Conservation (phyloP, 2,113 vertebrate genomes). For the Eira barbara region DNA sequence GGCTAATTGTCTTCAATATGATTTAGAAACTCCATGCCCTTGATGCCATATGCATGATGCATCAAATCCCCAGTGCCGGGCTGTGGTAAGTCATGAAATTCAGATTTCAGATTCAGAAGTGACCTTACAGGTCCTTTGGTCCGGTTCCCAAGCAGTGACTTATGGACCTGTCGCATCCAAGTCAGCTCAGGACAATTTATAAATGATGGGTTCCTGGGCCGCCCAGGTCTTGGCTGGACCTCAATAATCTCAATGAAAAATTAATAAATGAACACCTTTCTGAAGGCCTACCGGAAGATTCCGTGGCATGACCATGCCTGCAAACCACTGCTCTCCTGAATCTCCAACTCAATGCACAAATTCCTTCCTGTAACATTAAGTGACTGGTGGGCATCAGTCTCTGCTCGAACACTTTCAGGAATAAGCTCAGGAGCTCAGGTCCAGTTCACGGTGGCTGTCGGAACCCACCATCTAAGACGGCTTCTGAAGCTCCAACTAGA, state of each 20-base stretch:
- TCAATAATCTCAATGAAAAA: slow-evolving; percentile 9
- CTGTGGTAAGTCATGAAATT: neutral
- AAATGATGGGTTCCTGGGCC: neutral
- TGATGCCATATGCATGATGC: neutral
- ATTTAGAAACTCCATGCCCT: slow-evolving; percentile 45
- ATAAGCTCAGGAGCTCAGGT: neutral
- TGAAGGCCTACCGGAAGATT: neutral
- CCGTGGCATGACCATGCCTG: neutral
- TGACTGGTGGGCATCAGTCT: neutral
- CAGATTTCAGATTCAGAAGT: neutral
- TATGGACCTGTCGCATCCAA: neutral
- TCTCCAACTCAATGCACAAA: neutral
- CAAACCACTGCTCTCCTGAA: neutral
- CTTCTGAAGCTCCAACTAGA: neutral
- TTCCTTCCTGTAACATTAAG: neutral
- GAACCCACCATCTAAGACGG: neutral
- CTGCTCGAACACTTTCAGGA: neutral
- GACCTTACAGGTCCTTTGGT: neutral
- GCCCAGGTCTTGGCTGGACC: neutral
- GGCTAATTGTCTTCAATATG: slow-evolving; percentile 44
- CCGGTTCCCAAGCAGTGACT: neutral
- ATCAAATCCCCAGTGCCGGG: neutral
- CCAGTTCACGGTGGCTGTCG: neutral
- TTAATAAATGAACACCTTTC: neutral
- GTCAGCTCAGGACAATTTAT: neutral